phyloP scores from a whole-genome alignment of 2,113 vertebrate genomes.

The Peromyscus californicus region DNA sequence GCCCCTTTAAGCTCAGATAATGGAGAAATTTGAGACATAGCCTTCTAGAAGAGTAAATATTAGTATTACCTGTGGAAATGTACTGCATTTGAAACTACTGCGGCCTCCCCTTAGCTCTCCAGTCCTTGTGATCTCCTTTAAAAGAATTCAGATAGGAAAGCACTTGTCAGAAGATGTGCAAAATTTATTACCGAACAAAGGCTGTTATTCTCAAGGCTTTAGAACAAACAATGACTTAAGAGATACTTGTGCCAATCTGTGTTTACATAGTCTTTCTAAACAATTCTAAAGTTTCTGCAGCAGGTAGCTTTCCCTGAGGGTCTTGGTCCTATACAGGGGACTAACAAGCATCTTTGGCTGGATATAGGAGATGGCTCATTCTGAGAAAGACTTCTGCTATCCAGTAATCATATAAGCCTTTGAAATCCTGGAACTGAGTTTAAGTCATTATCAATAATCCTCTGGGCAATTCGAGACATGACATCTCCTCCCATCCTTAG shows the following conservation, averaged over 20 bases:
- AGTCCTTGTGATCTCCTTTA: neutral
- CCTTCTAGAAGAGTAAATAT: neutral
- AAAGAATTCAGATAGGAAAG: neutral
- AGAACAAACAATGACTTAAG: no score
- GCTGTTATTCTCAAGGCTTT: no score
- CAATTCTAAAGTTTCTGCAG: neutral
- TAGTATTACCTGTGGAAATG: neutral
- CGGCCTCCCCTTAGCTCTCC: neutral
- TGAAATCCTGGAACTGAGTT: neutral
- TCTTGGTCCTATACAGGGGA: neutral
- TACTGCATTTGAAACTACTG: neutral
- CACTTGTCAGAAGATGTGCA: neutral
- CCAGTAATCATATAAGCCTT: neutral
- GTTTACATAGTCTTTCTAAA: neutral
- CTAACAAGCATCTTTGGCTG: neutral
- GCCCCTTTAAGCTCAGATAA: constrained; percentile 7
- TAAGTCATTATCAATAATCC: neutral
- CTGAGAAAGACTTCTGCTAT: neutral
- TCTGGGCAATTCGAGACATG: neutral
- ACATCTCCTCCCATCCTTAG: no score
- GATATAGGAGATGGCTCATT: neutral
- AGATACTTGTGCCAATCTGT: neutral
- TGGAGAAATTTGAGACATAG: neutral
- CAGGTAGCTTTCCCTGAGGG: neutral
- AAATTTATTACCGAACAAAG: neutral